These are phyloP conservation scores for Oxyura jamaicensis DNA, from an alignment of 2,113 vertebrate species.

Conservation along the genomic window DNA sequence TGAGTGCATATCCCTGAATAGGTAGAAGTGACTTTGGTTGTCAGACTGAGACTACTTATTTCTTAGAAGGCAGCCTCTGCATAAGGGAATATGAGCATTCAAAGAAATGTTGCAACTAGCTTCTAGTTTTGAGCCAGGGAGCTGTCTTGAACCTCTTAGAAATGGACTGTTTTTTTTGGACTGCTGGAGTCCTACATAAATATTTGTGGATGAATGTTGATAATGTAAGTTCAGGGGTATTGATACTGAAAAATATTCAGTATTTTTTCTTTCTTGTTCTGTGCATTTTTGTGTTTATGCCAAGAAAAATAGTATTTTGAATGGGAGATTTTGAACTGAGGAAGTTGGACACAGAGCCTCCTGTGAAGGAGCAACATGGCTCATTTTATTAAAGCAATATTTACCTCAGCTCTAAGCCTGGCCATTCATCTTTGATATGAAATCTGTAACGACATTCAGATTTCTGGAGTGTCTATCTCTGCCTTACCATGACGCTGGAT, in stretches of 20 bases:
- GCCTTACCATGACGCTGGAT: neutral
- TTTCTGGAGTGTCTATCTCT: neutral
- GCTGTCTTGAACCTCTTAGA: neutral
- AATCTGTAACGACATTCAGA: neutral
- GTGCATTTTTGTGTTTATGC: neutral
- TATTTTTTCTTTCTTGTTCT: neutral
- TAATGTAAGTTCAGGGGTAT: neutral
- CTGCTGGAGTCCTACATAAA: neutral
- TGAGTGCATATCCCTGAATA: neutral
- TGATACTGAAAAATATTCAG: neutral
- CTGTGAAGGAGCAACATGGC: rapidly evolving
- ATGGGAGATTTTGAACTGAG: neutral
- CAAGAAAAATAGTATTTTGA: neutral
- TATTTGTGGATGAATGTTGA: neutral
- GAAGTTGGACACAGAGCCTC: neutral
- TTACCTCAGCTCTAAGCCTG: neutral
- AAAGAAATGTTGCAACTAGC: neutral
- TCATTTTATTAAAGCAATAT: neutral
- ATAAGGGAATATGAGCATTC: neutral
- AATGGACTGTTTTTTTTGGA: neutral
- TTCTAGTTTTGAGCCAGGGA: neutral
- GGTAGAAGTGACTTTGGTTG: neutral
- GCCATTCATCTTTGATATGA: neutral
- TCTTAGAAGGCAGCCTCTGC: neutral
- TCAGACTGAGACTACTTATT: neutral